These are phyloP conservation scores for Melanerpes aurifrons DNA, from an alignment of 2,113 vertebrate species.

Conservation along the genomic window DNA sequence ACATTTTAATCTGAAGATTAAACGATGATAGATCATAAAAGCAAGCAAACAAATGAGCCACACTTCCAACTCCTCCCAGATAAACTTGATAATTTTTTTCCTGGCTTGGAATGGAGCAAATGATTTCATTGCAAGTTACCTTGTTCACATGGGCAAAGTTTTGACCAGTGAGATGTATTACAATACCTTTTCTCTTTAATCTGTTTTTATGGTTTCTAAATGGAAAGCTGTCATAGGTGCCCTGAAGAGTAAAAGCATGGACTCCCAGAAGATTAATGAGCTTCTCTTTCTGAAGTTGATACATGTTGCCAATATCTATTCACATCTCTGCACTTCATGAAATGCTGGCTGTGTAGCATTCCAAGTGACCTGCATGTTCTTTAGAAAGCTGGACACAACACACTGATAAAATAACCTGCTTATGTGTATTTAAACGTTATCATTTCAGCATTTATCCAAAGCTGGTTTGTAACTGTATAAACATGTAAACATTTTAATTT, in stretches of 20 bases:
- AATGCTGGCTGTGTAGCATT: not conserved
- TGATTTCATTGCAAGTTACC: not conserved
- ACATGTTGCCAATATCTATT: not conserved
- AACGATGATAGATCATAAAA: not conserved
- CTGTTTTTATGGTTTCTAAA: not conserved
- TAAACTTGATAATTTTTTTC: not conserved
- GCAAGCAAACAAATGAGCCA: not conserved
- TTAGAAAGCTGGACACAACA: not conserved
- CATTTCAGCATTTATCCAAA: not conserved
- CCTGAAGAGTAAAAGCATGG: not conserved
- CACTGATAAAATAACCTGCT: not conserved
- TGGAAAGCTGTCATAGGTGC: not conserved
- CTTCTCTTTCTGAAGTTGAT: not conserved
- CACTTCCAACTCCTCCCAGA: accelerated
- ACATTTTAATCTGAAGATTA: not conserved
- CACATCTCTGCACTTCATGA: not conserved
- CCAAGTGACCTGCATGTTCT: not conserved
- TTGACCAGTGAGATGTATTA: not conserved
- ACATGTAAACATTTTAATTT: not conserved
- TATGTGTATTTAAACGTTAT: not conserved
- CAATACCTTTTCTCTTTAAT: not conserved
- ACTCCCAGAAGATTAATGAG: not conserved
- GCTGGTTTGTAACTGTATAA: not conserved
- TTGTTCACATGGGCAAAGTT: not conserved
- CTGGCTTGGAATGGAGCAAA: not conserved